These are phyloP conservation scores for Auanema sp. DNA, from an alignment of 2,888 invertebrate genomes.

Conservation along the genomic window DNA sequence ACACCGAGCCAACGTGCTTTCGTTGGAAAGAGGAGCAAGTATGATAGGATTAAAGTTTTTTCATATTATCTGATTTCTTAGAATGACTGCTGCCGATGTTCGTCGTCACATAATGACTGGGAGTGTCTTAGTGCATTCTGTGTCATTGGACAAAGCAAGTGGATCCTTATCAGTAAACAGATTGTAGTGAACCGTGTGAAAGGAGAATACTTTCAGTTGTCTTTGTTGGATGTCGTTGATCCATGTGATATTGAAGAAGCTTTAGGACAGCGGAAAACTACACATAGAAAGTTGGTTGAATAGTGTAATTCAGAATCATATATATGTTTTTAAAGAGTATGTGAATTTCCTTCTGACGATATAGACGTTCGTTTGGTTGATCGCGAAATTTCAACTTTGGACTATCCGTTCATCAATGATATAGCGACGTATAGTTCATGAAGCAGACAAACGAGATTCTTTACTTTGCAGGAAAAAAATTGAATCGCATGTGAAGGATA, in stretches of 20 bases:
- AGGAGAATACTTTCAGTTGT: slow-evolving; percentile 7
- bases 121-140: slow-evolving; percentile 16
- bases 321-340: slow-evolving; percentile 25
- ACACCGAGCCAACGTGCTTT: slow-evolving; percentile 9
- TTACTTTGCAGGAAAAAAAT: slow-evolving; percentile 3
- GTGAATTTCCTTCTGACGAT: slow-evolving; percentile 56
- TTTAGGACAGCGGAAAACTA: slow-evolving; percentile 17
- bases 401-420: slow-evolving; percentile 10
- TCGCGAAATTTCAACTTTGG: slow-evolving; percentile 15
- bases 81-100: slow-evolving; percentile 24
- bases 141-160: slow-evolving; percentile 12
- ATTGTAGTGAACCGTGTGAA: neutral
- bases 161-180: slow-evolving; percentile 1
- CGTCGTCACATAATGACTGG: slow-evolving; percentile 21
- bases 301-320: neutral
- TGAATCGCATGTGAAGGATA: slow-evolving; percentile 18
- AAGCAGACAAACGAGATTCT: neutral
- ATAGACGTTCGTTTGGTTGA: slow-evolving; percentile 41
- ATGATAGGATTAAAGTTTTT: neutral
- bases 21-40: slow-evolving; percentile 8
- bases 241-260: slow-evolving; percentile 21
- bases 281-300: neutral
- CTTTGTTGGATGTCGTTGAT: slow-evolving; percentile 18
- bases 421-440: neutral
- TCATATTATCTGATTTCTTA: neutral